A percentile compares a stretch with the other conserved stretches of the same genome.
Conservation (phyloP, 2,888 invertebrate species). For the Bedellia somnulentella region DNA sequence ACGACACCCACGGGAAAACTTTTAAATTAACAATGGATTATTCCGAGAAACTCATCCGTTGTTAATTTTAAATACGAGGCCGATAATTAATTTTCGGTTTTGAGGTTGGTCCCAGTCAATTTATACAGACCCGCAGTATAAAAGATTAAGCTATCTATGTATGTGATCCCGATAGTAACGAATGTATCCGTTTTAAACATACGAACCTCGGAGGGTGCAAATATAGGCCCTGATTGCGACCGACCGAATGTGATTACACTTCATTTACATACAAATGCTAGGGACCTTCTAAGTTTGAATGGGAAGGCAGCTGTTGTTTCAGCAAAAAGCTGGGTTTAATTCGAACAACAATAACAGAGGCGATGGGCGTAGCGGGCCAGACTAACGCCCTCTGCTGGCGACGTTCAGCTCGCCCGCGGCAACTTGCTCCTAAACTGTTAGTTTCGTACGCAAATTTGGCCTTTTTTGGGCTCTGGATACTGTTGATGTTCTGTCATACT, state of each 20-base stretch:
- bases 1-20: too few relatives aligned
- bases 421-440: neutral
- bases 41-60: too few relatives aligned
- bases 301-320: conserved; percentile 39
- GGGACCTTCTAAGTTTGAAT: conserved; percentile 42
- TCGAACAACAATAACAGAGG: conserved; percentile 41
- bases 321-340: conserved; percentile 49
- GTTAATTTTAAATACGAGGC: too few relatives aligned
- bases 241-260: conserved; percentile 37
- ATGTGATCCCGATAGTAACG: too few relatives aligned
- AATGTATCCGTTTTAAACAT: too few relatives aligned
- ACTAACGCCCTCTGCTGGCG: conserved; percentile 24
- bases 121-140: too few relatives aligned
- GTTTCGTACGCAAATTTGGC: neutral
- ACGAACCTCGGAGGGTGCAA: conserved; percentile 16
- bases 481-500: too few relatives aligned
- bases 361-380: conserved; percentile 21
- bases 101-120: too few relatives aligned
- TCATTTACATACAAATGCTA: conserved; percentile 57
- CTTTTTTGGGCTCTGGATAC: neutral
- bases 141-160: too few relatives aligned
- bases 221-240: conserved; percentile 35
- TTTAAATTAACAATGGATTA: too few relatives aligned
- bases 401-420: neutral
- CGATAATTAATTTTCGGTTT: too few relatives aligned